Percentiles rank a stretch among this genome's conserved stretches.
Conservation (phyloP, 1,140 invertebrate species). For the Zophobas morio region DNA sequence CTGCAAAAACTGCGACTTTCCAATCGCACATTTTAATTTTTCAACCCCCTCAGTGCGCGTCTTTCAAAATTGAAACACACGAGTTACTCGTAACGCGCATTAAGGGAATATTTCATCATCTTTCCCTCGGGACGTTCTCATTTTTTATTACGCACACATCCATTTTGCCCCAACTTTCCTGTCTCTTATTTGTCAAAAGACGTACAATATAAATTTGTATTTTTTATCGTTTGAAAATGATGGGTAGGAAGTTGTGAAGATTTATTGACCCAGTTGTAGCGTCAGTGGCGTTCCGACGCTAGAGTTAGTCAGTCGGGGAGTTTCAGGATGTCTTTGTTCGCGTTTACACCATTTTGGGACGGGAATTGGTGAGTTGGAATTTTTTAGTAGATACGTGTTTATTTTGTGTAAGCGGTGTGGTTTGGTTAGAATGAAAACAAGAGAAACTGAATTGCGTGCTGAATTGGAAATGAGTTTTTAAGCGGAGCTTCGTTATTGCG, state of each 20-base stretch:
- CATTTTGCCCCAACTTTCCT: not conserved
- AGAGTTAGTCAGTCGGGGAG: not conserved
- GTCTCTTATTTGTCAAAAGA: not conserved
- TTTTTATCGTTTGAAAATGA: not conserved
- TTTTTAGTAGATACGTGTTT: not conserved
- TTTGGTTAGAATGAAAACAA: too few species aligned
- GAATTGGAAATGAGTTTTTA: too few species aligned
- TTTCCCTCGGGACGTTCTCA: not conserved
- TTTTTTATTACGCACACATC: not conserved
- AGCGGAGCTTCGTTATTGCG: too few species aligned
- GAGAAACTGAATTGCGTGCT: too few species aligned
- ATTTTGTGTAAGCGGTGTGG: too few species aligned
- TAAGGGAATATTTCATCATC: not conserved
- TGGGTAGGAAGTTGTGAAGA: slow-evolving; percentile 13
- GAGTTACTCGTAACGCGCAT: not conserved
- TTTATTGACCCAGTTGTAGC: slow-evolving; percentile 36
- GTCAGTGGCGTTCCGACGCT: not conserved
- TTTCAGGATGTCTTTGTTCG: slow-evolving; percentile 1
- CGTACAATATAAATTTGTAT: slow-evolving; percentile 6
- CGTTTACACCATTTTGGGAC: not conserved
- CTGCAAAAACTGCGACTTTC: not conserved
- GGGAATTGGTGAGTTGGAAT: not conserved
- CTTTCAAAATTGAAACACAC: not conserved
- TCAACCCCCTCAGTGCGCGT: not conserved
- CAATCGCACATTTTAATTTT: not conserved